These are phyloP conservation scores for Urosaurus nigricauda DNA, from an alignment of 2,797 vertebrate species.

Conservation along the genomic window DNA sequence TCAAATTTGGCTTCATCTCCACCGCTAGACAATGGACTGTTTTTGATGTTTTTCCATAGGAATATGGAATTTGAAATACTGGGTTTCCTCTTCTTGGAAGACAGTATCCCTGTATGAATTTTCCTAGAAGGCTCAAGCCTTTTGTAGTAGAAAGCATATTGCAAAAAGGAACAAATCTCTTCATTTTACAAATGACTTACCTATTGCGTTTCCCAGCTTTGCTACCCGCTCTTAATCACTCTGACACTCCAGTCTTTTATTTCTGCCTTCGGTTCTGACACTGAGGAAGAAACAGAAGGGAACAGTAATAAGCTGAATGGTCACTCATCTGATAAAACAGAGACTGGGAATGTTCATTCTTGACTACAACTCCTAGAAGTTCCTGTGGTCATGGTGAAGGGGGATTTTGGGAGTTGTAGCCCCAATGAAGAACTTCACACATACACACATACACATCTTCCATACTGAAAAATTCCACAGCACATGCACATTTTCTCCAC, in stretches of 20 bases:
- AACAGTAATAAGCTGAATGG: not conserved
- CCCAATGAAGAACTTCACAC: not conserved
- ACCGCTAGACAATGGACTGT: not conserved
- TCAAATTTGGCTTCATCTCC: not conserved
- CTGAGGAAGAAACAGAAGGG: constrained; percentile 45
- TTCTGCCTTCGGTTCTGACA: constrained; percentile 65
- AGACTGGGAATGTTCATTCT: not conserved
- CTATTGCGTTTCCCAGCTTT: constrained; percentile 67
- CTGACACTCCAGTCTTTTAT: constrained; percentile 58
- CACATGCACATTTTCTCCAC: no score
- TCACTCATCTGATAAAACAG: not conserved
- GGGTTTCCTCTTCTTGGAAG: not conserved
- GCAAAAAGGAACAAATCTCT: constrained; percentile 26
- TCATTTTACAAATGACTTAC: constrained; percentile 64
- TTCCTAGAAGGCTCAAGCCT: not conserved
- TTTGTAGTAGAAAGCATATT: not conserved
- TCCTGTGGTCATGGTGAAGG: not conserved
- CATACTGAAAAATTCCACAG: not conserved
- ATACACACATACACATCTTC: no score
- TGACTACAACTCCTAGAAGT: not conserved
- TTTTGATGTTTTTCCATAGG: not conserved
- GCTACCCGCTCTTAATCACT: constrained; percentile 18
- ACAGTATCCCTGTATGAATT: no score
- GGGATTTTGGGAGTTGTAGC: not conserved
- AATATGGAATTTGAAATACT: not conserved